phyloP scores from a whole-genome alignment of 2,888 invertebrate species.

The Hemaris fuciformis region DNA sequence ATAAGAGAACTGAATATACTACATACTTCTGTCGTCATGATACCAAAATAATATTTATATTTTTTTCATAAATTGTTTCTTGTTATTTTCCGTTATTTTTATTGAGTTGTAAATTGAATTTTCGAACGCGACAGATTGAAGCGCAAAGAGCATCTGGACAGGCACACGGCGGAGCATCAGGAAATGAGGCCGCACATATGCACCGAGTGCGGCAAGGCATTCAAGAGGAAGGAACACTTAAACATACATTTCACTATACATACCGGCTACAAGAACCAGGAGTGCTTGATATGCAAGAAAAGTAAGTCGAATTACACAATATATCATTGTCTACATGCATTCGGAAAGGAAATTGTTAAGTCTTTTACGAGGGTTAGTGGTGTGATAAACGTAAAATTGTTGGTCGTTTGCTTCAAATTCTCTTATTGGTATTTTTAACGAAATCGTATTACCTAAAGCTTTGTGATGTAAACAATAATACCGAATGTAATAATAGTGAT shows the following conservation, averaged over 20 bases:
- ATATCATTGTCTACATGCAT: not conserved
- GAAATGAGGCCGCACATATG: slow-evolving; percentile 89
- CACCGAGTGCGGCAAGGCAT: slow-evolving; percentile 87
- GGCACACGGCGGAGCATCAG: slow-evolving; percentile 88
- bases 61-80: no score
- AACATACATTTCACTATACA: slow-evolving; percentile 91
- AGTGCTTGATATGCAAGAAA: slow-evolving; percentile 87
- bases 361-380: no score
- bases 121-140: slow-evolving; percentile 74
- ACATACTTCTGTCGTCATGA: no score
- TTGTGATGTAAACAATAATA: no score
- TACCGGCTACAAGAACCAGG: slow-evolving; percentile 88
- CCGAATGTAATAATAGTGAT: no score
- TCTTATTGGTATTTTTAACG: no score
- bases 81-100: not conserved
- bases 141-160: slow-evolving; percentile 88
- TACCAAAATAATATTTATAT: no score
- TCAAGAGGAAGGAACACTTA: slow-evolving; percentile 91
- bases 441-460: no score
- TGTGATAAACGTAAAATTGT: no score
- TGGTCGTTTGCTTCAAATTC: no score
- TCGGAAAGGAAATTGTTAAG: no score
- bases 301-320: slow-evolving; percentile 48
- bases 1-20: no score
- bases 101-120: not conserved